Conservation (phyloP, 2,113 vertebrate species). For the Paedocypris sp. region DNA sequence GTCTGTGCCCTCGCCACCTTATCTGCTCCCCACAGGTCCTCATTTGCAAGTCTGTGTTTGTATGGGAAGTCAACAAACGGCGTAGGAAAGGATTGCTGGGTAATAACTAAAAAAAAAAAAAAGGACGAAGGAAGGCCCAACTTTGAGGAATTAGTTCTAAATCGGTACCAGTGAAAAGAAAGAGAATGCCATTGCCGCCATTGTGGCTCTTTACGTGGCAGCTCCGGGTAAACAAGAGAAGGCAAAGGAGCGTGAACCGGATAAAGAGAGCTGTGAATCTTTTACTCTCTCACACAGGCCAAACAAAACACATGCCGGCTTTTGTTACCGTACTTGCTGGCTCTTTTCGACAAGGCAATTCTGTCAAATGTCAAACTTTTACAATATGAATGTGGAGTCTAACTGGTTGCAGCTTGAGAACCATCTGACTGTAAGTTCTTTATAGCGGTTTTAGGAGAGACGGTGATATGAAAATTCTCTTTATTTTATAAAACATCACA, state of each 20-base stretch:
- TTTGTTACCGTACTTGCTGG: too few species aligned
- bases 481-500: too few species aligned
- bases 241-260: constrained; percentile 31
- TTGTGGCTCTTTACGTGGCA: constrained; percentile 22
- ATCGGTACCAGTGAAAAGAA: constrained; percentile 35
- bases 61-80: constrained; percentile 32
- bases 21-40: constrained; percentile 36
- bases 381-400: too few species aligned
- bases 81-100: constrained; percentile 27
- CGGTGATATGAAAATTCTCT: too few species aligned
- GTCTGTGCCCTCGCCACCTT: constrained; percentile 29
- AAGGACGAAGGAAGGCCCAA: constrained; percentile 35
- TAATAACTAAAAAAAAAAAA: constrained; percentile 38
- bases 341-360: too few species aligned
- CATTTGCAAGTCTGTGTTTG: constrained; percentile 42
- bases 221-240: constrained; percentile 33
- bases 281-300: constrained; percentile 9
- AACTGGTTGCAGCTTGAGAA: too few species aligned
- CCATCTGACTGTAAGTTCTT: too few species aligned
- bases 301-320: constrained; percentile 1
- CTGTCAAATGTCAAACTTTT: too few species aligned
- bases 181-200: constrained; percentile 12
- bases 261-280: constrained; percentile 26
- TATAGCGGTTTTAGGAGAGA: too few species aligned
- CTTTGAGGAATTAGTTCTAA: constrained; percentile 42